A percentile compares a stretch with the other conserved stretches of the same genome.
Conservation (phyloP, 2,113 vertebrate species). For the Ciconia maguari region DNA sequence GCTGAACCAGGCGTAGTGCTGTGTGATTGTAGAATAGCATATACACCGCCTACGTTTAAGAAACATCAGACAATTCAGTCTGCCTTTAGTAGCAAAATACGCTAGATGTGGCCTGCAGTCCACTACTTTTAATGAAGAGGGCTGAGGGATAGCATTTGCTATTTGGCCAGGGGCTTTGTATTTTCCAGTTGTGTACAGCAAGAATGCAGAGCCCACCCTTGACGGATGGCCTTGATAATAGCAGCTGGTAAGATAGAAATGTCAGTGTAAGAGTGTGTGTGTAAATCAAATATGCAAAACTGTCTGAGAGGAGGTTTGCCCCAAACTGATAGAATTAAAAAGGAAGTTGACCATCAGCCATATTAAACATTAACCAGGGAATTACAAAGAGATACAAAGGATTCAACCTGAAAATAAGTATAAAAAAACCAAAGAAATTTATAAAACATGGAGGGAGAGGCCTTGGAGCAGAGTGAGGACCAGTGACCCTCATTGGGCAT, state of each 20-base stretch:
- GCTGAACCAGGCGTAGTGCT: background rate
- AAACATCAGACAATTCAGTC: background rate
- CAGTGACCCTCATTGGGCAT: background rate
- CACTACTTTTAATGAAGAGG: background rate
- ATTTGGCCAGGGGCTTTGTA: background rate
- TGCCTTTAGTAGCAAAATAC: background rate
- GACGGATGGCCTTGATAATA: background rate
- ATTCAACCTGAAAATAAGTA: background rate
- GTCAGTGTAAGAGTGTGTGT: background rate
- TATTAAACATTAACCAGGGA: background rate
- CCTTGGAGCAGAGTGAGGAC: background rate
- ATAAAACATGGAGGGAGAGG: rapidly evolving
- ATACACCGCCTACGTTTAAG: background rate
- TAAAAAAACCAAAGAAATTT: background rate
- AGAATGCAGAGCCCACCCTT: background rate
- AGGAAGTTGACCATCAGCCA: background rate
- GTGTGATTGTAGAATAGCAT: background rate
- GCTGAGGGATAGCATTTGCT: background rate
- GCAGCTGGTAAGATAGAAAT: background rate
- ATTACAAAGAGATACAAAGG: background rate
- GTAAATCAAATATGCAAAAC: background rate
- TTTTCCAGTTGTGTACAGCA: background rate
- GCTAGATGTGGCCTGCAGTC: background rate
- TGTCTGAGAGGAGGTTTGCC: background rate
- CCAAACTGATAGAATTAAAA: background rate